Percentiles rank a stretch among this genome's conserved stretches.
Conservation (phyloP, 2,888 invertebrate species). For the Pyrocoelia pectoralis region DNA sequence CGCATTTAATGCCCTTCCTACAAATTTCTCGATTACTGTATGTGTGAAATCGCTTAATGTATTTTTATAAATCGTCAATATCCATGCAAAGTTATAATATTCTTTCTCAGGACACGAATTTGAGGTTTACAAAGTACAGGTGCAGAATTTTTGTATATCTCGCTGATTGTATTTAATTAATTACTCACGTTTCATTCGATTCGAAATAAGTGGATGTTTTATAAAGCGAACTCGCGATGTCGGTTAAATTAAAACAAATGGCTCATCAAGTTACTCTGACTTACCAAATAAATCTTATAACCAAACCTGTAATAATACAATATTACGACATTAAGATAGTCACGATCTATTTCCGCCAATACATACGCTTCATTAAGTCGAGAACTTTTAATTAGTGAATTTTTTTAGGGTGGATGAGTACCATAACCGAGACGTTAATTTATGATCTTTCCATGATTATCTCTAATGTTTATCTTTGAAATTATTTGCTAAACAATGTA, state of each 20-base stretch:
- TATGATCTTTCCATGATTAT: background rate
- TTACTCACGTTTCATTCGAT: background rate
- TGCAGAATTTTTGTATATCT: too few species aligned
- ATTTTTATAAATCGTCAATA: background rate
- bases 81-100: too few species aligned
- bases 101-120: too few species aligned
- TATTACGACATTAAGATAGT: constrained; percentile 14
- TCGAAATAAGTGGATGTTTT: background rate
- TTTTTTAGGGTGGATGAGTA: constrained; percentile 14
- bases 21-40: constrained; percentile 4
- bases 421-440: background rate
- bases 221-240: background rate
- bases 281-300: constrained; percentile 11
- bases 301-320: constrained; percentile 8
- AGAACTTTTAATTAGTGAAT: constrained; percentile 30
- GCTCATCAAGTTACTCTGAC: constrained; percentile 7
- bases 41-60: constrained; percentile 1
- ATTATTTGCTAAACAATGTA: constrained; percentile 9
- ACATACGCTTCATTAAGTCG: constrained; percentile 25
- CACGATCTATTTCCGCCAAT: constrained; percentile 37
- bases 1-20: constrained; percentile 29
- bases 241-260: constrained; percentile 8
- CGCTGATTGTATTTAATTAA: background rate
- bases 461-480: background rate
- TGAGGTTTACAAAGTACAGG: too few species aligned